Base-by-base conservation (phyloP, 2,113 vertebrate genomes). In the Petaurus breviceps region DNA sequence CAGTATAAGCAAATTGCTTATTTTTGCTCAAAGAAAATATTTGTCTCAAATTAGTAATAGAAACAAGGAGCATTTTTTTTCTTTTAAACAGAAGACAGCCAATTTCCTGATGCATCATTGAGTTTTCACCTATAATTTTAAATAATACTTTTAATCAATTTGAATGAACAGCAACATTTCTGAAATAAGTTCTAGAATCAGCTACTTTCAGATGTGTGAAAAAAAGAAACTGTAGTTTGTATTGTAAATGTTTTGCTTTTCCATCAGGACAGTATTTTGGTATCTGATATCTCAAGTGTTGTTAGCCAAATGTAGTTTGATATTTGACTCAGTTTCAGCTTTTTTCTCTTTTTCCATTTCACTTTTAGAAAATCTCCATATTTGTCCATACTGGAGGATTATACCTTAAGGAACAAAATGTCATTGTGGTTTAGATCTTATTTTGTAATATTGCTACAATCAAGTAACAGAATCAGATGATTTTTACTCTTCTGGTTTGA, bases 21-120 rank as follows among this genome's bases (percentile, higher is more conserved):
- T 92, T 95, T 97, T 95, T 96, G 96, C 98, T 90, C 96, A 96
- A 94, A 93, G 89, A 95, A 95, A 96, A 92, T 84, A 0, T 90
- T 96, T 95, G 89, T 95, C 92, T 57, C n/a, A 93, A 16, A 37
- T 55, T 97, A 55, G 52, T 89, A 97, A 77, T 94, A 94, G 96
- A 94, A 92, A 90, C 89, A 53, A 3, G 57, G 97, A 89, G 97
- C 96, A 92, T 51, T 52, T 91, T 93, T 55, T 97, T 96, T 96
- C 47, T 97, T 97, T 95, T 96, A 96, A 90, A 92, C 8, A 51
- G 92, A 95, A 25, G 94, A 8, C 49, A 95, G 26, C 43, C 51
- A 28, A 90, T 54, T 97, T 98, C 51, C 84, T 94, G 92, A 6
- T 47, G 25, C 51, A 97, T 92, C 6, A 8, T 95, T 31, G 50